phyloP scores from a whole-genome alignment of 2,113 vertebrate species.

The Catagonus wagneri region DNA sequence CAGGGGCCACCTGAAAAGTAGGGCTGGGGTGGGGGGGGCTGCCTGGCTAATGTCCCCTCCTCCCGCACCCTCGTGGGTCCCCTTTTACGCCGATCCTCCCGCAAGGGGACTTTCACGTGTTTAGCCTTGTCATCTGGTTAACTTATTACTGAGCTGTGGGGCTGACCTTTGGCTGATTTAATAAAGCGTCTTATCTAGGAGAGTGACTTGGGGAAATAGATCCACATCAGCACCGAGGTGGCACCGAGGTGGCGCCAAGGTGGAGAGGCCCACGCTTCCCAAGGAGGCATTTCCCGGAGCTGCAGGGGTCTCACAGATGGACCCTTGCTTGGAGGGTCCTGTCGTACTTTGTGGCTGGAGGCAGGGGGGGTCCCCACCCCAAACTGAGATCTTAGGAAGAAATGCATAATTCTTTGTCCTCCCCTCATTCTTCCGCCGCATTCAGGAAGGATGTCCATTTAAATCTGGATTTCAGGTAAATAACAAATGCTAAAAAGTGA shows the following conservation, averaged over 20 bases:
- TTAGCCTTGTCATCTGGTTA: not conserved
- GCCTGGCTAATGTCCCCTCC: not conserved
- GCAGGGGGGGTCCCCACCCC: not conserved
- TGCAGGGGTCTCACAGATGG: fast-evolving
- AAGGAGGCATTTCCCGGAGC: not conserved
- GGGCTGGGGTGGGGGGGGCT: too few relatives aligned
- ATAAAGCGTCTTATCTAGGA: not conserved
- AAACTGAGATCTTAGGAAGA: not conserved
- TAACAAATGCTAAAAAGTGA: not conserved
- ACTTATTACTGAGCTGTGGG: not conserved
- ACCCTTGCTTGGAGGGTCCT: not conserved
- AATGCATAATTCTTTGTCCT: not conserved
- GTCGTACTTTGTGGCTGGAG: not conserved
- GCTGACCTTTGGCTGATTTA: conserved; percentile 51
- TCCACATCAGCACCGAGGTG: not conserved
- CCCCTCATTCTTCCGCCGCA: too few relatives aligned
- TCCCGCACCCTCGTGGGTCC: not conserved
- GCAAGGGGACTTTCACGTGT: conserved; percentile 35
- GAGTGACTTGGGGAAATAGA: conserved; percentile 24
- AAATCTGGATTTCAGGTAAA: not conserved
- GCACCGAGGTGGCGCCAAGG: too few relatives aligned
- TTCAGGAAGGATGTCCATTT: not conserved
- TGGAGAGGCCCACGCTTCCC: not conserved
- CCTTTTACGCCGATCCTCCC: conserved; percentile 21
- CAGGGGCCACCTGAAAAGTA: conserved; percentile 83